Conservation (phyloP, 2,113 vertebrate genomes). For the Cryptotis parvus region DNA sequence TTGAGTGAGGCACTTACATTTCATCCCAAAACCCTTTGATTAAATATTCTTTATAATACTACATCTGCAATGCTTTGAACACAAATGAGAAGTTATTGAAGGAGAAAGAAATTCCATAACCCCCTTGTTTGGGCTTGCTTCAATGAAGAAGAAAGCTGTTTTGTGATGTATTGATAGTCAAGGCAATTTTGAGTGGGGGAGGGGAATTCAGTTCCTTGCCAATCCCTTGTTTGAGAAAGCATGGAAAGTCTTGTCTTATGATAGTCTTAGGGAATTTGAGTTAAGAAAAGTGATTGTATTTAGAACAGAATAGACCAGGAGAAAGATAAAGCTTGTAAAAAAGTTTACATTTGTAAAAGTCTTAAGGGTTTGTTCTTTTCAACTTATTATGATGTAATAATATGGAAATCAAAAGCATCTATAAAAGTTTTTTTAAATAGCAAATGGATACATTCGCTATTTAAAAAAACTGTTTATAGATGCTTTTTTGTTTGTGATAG, state of each 20-base stretch:
- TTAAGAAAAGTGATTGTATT: not conserved
- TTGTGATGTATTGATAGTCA: not conserved
- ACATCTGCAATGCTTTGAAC: not conserved
- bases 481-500: not conserved
- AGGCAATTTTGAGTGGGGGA: not conserved
- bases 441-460: not conserved
- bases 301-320: not conserved
- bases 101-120: not conserved
- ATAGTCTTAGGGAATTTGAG: slow-evolving; percentile 5
- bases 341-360: not conserved
- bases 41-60: not conserved
- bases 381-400: not conserved
- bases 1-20: not conserved
- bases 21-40: not conserved
- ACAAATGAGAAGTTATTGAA: not conserved
- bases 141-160: not conserved
- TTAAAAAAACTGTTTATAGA: too few relatives aligned
- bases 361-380: not conserved
- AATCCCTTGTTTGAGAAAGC: not conserved
- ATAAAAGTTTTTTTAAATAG: not conserved
- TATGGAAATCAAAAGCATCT: not conserved
- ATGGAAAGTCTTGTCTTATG: not conserved
- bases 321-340: slow-evolving; percentile 6
- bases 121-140: not conserved
- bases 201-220: not conserved